Percentiles rank a stretch among this genome's conserved stretches.
Evolutionary conservation across 2,113 vertebrate species (phyloP).

Genomic region (Cavia aperea): DNA sequence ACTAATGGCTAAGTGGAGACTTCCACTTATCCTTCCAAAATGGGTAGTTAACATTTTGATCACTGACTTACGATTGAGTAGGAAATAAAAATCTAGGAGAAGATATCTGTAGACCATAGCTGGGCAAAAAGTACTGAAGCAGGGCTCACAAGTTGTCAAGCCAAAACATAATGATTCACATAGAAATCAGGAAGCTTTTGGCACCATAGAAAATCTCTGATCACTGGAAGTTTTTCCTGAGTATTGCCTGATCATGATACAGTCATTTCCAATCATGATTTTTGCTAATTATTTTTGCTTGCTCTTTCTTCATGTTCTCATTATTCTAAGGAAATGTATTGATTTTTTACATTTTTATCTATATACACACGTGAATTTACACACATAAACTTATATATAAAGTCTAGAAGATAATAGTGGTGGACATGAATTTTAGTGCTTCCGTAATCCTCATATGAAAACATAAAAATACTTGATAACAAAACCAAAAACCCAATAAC

Average conservation of each 20-base stretch:
- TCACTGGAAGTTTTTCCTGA: not conserved
- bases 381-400: not conserved
- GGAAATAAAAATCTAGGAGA: not conserved
- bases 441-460: not conserved
- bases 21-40: not conserved
- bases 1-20: not conserved
- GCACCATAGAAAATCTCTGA: not conserved
- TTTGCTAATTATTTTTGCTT: not conserved
- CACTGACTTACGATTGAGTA: not conserved
- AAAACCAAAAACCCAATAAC: not conserved
- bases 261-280: not conserved
- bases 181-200: not conserved
- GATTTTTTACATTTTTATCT: not conserved
- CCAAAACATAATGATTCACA: not conserved
- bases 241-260: not conserved
- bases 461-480: not conserved
- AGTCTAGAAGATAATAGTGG: not conserved
- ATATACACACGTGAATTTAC: not conserved
- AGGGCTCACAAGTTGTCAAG: not conserved
- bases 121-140: not conserved
- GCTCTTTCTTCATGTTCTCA: not conserved
- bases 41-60: not conserved
- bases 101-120: not conserved
- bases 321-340: not conserved
- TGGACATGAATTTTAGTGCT: not conserved